Conservation (phyloP, 2,797 vertebrate genomes). For the Spatula versicolor region DNA sequence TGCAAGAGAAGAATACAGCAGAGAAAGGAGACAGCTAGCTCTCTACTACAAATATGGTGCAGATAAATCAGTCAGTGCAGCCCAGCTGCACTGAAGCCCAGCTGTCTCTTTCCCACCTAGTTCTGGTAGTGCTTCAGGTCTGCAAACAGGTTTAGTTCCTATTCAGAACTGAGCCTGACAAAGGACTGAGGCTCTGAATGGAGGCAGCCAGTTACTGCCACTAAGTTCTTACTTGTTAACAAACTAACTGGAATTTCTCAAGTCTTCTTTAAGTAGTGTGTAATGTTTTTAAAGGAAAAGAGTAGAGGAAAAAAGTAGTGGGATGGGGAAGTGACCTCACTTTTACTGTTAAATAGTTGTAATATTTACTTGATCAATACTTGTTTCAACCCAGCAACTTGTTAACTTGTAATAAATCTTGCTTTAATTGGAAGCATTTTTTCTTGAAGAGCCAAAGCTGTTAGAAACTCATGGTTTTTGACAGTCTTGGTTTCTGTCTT, state of each 20-base stretch:
- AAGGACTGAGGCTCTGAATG: background rate
- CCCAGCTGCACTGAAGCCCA: background rate
- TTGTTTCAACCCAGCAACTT: background rate
- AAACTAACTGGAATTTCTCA: background rate
- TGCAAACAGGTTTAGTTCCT: background rate
- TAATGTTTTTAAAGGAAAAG: background rate
- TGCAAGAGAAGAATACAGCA: background rate
- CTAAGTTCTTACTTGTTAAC: background rate
- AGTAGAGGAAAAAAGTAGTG: background rate
- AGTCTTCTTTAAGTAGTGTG: background rate
- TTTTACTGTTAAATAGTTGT: background rate
- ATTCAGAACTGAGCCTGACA: background rate
- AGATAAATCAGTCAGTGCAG: background rate
- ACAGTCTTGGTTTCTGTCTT: background rate
- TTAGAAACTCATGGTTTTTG: background rate
- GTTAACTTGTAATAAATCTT: background rate
- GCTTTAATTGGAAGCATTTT: background rate
- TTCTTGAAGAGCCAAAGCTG: background rate
- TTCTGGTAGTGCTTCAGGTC: background rate
- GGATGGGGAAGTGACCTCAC: background rate
- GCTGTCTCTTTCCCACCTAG: background rate
- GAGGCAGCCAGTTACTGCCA: background rate
- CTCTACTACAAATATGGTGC: fast-evolving
- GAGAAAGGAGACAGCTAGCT: background rate
- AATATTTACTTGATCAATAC: background rate